Percentiles rank a stretch among this genome's conserved stretches.
Conservation (phyloP, 2,888 invertebrate species). For the Geophilus truncorum region DNA sequence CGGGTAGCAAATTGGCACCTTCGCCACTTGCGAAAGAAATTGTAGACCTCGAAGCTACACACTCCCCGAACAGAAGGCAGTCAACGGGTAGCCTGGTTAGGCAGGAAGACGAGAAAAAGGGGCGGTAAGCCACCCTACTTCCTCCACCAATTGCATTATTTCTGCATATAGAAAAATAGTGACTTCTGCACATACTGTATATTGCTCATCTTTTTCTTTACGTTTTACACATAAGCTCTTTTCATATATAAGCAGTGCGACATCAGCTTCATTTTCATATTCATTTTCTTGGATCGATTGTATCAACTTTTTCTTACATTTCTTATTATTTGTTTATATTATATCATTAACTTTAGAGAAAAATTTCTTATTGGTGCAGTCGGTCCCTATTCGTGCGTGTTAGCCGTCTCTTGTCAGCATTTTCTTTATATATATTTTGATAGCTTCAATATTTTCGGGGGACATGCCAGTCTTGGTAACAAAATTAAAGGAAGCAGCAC, state of each 20-base stretch:
- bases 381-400: background rate
- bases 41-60: slow-evolving; percentile 3
- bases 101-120: slow-evolving; percentile 33
- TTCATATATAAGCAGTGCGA: background rate
- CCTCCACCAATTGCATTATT: background rate
- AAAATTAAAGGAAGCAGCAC: slow-evolving; percentile 6
- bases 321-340: too few relatives aligned
- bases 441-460: slow-evolving; percentile 15
- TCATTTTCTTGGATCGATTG: background rate
- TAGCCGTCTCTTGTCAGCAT: background rate
- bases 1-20: background rate
- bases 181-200: background rate
- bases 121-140: slow-evolving; percentile 32
- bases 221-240: background rate
- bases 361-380: too few relatives aligned
- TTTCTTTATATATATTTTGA: background rate
- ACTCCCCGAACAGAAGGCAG: slow-evolving; percentile 28
- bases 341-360: too few relatives aligned
- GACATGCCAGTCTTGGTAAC: slow-evolving; percentile 8
- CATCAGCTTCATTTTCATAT: background rate
- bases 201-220: background rate
- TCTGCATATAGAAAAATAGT: background rate
- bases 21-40: slow-evolving; percentile 20
- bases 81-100: slow-evolving; percentile 32
- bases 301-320: background rate